Evolutionary conservation across 2,797 vertebrate species (phyloP).

Genomic region (Sebastes wilsoni): DNA sequence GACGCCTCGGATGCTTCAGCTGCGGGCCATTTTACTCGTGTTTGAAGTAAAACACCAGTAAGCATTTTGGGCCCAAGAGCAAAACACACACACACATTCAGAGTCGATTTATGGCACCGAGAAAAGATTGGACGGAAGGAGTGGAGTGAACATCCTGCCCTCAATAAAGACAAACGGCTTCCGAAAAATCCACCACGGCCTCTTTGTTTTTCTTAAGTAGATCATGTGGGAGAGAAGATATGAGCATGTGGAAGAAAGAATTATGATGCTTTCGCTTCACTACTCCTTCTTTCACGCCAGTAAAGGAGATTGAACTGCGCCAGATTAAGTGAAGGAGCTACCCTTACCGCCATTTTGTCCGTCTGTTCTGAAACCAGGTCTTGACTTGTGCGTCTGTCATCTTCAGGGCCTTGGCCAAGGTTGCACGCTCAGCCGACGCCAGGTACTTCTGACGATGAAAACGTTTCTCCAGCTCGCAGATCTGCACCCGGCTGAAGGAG

Average conservation of each 20-base stretch:
- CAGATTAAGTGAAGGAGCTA: background rate
- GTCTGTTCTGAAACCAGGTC: slow-evolving; percentile 98
- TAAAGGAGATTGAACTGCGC: background rate
- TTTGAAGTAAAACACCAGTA: slow-evolving; percentile 30
- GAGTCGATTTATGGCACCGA: slow-evolving; percentile 10
- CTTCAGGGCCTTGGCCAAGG: slow-evolving; percentile 92
- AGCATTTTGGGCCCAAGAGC: slow-evolving; percentile 35
- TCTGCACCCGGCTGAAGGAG: slow-evolving; percentile 94
- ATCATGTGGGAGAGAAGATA: background rate
- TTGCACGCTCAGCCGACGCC: slow-evolving; percentile 91
- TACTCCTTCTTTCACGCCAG: background rate
- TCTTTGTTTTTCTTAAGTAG: slow-evolving; percentile 22
- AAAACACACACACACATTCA: slow-evolving; percentile 23
- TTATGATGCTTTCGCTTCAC: background rate
- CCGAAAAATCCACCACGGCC: background rate
- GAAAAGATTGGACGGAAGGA: background rate
- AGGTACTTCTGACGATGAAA: slow-evolving; percentile 97
- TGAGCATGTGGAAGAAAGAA: background rate
- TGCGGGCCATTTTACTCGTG: slow-evolving; percentile 28
- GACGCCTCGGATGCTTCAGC: slow-evolving; percentile 35
- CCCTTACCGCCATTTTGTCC: slow-evolving; percentile 97
- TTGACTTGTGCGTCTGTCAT: slow-evolving; percentile 99
- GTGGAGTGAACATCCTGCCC: background rate
- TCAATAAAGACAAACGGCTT: slow-evolving; percentile 17
- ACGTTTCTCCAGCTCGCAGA: slow-evolving; percentile 96